These are phyloP conservation scores for Orcinus orca DNA, from an alignment of 2,113 vertebrate genomes.

Conservation along the genomic window DNA sequence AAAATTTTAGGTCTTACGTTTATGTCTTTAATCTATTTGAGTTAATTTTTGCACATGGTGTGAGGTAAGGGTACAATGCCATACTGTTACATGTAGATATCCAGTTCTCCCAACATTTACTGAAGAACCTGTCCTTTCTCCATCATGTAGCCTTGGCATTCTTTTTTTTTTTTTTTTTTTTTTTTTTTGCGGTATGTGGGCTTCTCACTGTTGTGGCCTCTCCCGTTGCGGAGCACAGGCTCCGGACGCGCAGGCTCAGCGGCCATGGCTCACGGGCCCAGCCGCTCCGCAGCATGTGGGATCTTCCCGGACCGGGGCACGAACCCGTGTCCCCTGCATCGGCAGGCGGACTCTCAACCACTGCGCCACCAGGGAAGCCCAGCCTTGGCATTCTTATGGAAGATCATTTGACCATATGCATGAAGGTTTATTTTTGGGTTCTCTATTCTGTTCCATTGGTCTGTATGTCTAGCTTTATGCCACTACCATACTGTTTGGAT, in stretches of 20 bases:
- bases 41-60: background rate
- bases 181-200: too few species aligned
- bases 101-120: background rate
- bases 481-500: background rate
- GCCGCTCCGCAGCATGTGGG: too few species aligned
- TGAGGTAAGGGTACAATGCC: background rate
- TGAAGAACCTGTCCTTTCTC: background rate
- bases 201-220: too few species aligned
- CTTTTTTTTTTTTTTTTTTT: too few species aligned
- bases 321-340: too few species aligned
- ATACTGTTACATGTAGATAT: background rate
- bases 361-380: too few species aligned
- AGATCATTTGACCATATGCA: background rate
- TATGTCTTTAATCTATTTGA: background rate
- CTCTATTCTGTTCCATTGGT: background rate
- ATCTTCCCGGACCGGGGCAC: too few species aligned
- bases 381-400: background rate
- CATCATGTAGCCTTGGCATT: background rate
- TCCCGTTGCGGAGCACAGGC: too few species aligned
- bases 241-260: too few species aligned
- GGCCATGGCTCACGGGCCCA: too few species aligned
- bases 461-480: background rate
- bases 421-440: background rate
- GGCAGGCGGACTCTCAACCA: too few species aligned
- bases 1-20: background rate